Evolutionary conservation across 2,888 invertebrate species (phyloP).

Genomic region (Parnassius apollo): DNA sequence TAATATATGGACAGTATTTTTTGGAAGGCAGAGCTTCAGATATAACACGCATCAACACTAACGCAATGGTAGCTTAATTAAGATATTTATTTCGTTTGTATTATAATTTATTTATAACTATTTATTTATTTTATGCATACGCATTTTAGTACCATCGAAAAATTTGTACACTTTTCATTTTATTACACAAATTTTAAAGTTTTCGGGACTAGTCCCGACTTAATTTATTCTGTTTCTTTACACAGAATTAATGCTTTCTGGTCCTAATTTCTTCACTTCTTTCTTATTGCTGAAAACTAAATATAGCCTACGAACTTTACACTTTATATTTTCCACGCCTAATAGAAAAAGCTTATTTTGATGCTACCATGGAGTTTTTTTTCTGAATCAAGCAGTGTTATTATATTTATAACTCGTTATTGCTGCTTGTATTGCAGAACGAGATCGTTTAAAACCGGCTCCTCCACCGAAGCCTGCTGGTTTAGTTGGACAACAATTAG

Average conservation of each 20-base stretch:
- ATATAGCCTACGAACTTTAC: neutral
- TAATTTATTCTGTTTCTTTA: neutral
- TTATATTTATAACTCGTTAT: neutral
- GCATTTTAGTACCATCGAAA: neutral
- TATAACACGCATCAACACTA: conserved; percentile 9
- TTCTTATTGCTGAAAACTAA: conserved; percentile 9
- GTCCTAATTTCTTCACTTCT: neutral
- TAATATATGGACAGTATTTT: conserved; percentile 32
- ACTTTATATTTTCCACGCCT: conserved; percentile 6
- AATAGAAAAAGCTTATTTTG: conserved; percentile 13
- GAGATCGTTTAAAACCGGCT: conserved; percentile 93
- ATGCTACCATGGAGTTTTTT: neutral
- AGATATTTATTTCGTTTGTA: neutral
- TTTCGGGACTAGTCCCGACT: neutral
- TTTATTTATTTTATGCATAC: neutral
- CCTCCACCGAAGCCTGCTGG: conserved; percentile 93
- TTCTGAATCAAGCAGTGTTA: neutral
- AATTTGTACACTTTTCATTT: neutral
- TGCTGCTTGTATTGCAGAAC: conserved; percentile 77
- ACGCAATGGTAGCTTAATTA: neutral
- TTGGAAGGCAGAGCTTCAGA: conserved; percentile 18
- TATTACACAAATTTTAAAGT: neutral
- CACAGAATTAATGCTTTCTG: conserved; percentile 5
- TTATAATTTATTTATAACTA: neutral
- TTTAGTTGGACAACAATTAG: conserved; percentile 81